A percentile compares a stretch with the other conserved stretches of the same genome.
These are phyloP conservation scores for Poicephalus meyeri DNA, from an alignment of 2,113 vertebrate species.

Conservation along the genomic window DNA sequence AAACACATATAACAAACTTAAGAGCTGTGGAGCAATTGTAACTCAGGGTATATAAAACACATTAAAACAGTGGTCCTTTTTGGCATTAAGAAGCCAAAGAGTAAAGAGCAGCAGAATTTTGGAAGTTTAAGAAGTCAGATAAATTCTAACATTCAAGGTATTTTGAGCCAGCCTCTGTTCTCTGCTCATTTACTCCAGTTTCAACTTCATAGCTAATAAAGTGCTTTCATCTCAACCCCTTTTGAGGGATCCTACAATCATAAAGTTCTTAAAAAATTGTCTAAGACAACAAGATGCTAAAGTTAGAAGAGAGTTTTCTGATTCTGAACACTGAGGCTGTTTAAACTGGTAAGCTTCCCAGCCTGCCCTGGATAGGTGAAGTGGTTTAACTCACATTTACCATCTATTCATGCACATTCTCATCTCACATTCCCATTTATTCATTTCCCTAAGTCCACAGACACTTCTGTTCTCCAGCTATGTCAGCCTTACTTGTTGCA, in stretches of 20 bases:
- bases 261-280: not conserved
- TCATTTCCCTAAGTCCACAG: not conserved
- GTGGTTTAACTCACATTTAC: not conserved
- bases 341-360: not conserved
- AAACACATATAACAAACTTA: not conserved
- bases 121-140: not conserved
- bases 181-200: not conserved
- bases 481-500: not conserved
- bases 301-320: not conserved
- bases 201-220: not conserved
- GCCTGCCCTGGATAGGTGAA: not conserved
- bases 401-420: not conserved
- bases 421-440: not conserved
- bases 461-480: not conserved
- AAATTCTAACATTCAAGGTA: not conserved
- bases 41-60: not conserved
- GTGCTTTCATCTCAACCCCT: not conserved
- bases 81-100: not conserved
- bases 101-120: not conserved
- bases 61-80: not conserved
- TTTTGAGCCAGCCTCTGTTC: not conserved
- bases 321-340: not conserved
- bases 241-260: not conserved
- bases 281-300: not conserved
- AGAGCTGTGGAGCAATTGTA: not conserved